Base-by-base conservation (phyloP, 2,797 vertebrate species). In the Gymnocypris eckloni region DNA sequence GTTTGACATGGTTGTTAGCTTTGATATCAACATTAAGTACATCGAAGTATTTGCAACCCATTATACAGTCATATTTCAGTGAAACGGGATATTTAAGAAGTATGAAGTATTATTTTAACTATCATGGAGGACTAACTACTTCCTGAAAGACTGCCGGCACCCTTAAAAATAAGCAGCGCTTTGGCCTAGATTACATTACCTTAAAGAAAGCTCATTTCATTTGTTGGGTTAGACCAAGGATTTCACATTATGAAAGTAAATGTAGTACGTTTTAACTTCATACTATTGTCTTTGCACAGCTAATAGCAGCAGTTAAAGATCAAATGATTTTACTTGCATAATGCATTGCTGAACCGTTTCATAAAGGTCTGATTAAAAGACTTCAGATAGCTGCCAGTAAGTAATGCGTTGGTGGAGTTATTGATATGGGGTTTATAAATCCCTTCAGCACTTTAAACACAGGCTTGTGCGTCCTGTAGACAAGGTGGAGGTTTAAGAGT, bases 311-410 rank as follows among this genome's bases (percentile, higher is more conserved):
- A 3, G 61, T 28, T 61, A 48, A 52, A 81, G 77, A 72, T 81
- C 7, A 83, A 80, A n/a, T 50, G 61, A 7, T 81, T 70, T 48
- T 2, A 9, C 25, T 43, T 45, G 3, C 77, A n/a, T 45, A 82
- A 66, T 81, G 43, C 37, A 18, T 67, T 77, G 71, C 85, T 88
- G 25, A 80, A 76, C 56, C 81, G 73, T 73, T 41, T 81, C 66
- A 33, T 45, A 64, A 43, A 70, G 73, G 70, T 81, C 81, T 61
- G 66, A 48, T 45, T 75, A 28, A 83, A 79, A 86, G 28, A 61
- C 67, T 22, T 86, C 45, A 1, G 50, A 15, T 54, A 66, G 5
- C 50, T 76, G 33, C 9, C 43, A 69, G 33, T 75, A 78, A 64
- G 79, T 77, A 66, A 18, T 56, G 72, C 39, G n/a, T 33, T 78